Evolutionary conservation across 2,888 invertebrate species (phyloP).

Genomic region (Eudemis profundana): DNA sequence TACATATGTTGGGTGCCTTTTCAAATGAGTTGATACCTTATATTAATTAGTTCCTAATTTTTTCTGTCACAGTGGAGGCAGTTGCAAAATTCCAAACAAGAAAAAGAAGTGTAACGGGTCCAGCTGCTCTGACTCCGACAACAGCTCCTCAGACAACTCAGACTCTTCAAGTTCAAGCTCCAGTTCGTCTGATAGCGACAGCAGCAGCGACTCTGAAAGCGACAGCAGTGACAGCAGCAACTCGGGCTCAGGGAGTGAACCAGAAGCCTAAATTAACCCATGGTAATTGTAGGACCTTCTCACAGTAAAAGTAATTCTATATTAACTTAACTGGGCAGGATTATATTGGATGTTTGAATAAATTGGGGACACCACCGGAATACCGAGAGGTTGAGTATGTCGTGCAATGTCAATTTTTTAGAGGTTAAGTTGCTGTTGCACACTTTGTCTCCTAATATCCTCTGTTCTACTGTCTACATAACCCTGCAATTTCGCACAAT

Average conservation of each 20-base stretch:
- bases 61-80: constrained; percentile 62
- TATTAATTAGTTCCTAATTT: constrained; percentile 11
- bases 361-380: neutral
- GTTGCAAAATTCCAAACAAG: constrained; percentile 73
- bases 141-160: constrained; percentile 67
- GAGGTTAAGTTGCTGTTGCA: neutral
- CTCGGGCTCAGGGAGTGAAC: constrained; percentile 61
- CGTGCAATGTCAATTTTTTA: constrained; percentile 12
- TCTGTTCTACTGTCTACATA: no score
- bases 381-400: neutral
- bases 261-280: constrained; percentile 44
- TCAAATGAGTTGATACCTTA: no score
- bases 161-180: constrained; percentile 64
- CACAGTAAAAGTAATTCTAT: constrained; percentile 17
- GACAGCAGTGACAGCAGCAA: constrained; percentile 59
- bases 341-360: neutral
- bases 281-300: constrained; percentile 27
- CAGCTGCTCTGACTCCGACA: constrained; percentile 66
- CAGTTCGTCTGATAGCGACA: constrained; percentile 64
- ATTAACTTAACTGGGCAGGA: neutral
- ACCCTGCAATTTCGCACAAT: no score
- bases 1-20: no score
- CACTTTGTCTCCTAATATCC: neutral
- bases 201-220: constrained; percentile 66
- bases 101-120: constrained; percentile 70